These are phyloP conservation scores for Pocillopora grandis DNA, from an alignment of 92 coral and sea anemone genomes.

Conservation along the genomic window DNA sequence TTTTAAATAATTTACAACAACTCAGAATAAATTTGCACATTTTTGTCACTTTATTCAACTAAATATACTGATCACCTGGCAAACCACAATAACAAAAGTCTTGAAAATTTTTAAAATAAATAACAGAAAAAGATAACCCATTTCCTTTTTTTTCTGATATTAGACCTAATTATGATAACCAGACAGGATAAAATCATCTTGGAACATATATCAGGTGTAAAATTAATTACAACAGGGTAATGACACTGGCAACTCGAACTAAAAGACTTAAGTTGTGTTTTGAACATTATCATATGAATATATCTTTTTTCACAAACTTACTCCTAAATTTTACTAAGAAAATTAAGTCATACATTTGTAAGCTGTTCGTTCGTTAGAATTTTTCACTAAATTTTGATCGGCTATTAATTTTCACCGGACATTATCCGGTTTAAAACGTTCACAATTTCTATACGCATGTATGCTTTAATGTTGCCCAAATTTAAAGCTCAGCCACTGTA, in stretches of 20 bases:
- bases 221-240: neutral
- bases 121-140: neutral
- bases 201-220: constrained; percentile 2
- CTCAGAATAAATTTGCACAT: neutral
- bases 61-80: too few relatives aligned
- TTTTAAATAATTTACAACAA: constrained; percentile 1
- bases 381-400: too few relatives aligned
- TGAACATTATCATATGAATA: neutral
- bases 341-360: too few relatives aligned
- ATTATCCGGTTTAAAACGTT: too few relatives aligned
- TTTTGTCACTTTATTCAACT: neutral
- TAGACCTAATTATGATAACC: neutral
- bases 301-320: neutral
- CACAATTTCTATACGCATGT: too few relatives aligned
- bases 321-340: too few relatives aligned
- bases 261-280: neutral
- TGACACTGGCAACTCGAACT: neutral
- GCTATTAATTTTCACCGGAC: too few relatives aligned
- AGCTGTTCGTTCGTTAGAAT: too few relatives aligned
- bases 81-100: neutral
- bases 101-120: neutral
- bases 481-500: too few relatives aligned
- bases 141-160: neutral
- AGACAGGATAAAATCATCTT: neutral
- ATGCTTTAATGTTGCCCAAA: too few relatives aligned